Evolutionary conservation across 53 echinoderm and acorn worm species (phyloP), one percentile per base, ranked within the genome.

Genomic region (Stichopus horrens): DNA sequence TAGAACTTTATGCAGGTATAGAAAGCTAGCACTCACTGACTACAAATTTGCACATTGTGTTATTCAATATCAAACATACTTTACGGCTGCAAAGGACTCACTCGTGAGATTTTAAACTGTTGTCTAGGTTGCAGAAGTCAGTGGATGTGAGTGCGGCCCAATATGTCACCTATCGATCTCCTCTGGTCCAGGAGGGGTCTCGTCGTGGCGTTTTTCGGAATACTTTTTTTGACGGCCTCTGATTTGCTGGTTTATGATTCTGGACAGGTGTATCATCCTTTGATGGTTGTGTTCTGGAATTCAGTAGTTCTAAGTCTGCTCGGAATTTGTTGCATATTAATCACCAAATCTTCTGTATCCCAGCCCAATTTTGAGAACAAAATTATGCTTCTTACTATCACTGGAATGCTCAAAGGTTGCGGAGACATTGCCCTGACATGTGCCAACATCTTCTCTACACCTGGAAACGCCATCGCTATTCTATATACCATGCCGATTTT

Each of bases 201-300:
- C 8, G 9, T 20, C 10, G 77, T 52, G 7, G 54, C 77, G 52
- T 76, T 76, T 76, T 9, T 54, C 52, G 77, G 10, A 52, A 51
- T 76, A 76, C 51, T 76, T 76, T 51, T 52, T 53, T 76, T 76
- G 13, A 54, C 10, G 11, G 3, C 21, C 8, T 76, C 77, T 51
- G 77, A 76, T 54, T 37, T 54, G 77, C 77, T 76, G 11, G 77
- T 76, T 5, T 76, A 76, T 76, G 52, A 6, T 5, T 76, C 77
- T 23, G 77, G 77, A 54, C 14, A 76, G 11, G 13, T 9, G 6
- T 53, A 9, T 53, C 77, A 76, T 76, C 77, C 77, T 21, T 16
- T 76, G 37, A 51, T 76, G 0, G 51, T 76, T 53, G 16, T 54
- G 6, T 23, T 76, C 21, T 76, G 77, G 77, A 76, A 76, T 16